phyloP scores from a whole-genome alignment of 2,888 invertebrate genomes.

The Autographa pulchrina region DNA sequence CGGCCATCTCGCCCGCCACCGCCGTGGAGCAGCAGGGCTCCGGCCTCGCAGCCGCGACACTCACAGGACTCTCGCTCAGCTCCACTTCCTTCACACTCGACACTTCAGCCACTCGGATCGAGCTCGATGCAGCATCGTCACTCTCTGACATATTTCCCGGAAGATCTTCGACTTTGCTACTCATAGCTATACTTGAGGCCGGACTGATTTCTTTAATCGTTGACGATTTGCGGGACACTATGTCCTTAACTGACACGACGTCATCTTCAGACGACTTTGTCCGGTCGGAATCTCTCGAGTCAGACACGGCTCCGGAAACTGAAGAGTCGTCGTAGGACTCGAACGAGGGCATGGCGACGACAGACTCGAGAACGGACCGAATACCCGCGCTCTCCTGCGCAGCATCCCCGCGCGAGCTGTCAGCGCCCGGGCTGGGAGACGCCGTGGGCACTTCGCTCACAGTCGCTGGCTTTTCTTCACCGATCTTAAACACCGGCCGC shows the following conservation, averaged over 20 bases:
- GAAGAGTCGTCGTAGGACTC: slow-evolving; percentile 66
- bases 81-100: slow-evolving; percentile 27
- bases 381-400: slow-evolving; percentile 62
- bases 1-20: slow-evolving; percentile 25
- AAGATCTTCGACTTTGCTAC: slow-evolving; percentile 70
- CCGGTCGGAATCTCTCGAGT: slow-evolving; percentile 66
- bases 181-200: slow-evolving; percentile 69
- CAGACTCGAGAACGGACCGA: slow-evolving; percentile 50
- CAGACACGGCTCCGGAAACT: slow-evolving; percentile 62
- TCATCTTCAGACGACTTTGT: slow-evolving; percentile 68
- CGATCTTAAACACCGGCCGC: slow-evolving; percentile 56
- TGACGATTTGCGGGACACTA: slow-evolving; percentile 72
- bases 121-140: slow-evolving; percentile 44
- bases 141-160: slow-evolving; percentile 59
- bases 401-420: slow-evolving; percentile 61
- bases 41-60: slow-evolving; percentile 8
- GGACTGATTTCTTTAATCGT: slow-evolving; percentile 72
- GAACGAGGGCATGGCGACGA: slow-evolving; percentile 46
- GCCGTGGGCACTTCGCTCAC: slow-evolving; percentile 50
- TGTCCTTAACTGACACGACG: slow-evolving; percentile 61
- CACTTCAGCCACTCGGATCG: slow-evolving; percentile 37
- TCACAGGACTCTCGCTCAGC: slow-evolving; percentile 48
- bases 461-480: slow-evolving; percentile 53
- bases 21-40: slow-evolving; percentile 30
- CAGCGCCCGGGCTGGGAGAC: slow-evolving; percentile 57